Evolutionary conservation across 1,140 invertebrate genomes (phyloP).

Genomic region (Brachionus koreanus): DNA sequence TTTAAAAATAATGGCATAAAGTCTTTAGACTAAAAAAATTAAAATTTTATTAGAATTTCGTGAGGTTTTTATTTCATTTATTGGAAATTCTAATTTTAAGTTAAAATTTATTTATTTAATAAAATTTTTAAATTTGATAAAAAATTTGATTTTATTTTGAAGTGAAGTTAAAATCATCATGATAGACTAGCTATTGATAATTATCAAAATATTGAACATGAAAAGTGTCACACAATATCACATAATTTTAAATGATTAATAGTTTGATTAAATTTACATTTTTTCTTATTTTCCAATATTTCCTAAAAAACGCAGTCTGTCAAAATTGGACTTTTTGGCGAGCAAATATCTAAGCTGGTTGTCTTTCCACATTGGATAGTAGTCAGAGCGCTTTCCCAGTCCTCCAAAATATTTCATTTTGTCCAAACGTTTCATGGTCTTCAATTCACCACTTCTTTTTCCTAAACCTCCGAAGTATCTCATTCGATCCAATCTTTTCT

Average conservation of each 20-base stretch:
- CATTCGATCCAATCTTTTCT: constrained; percentile 15
- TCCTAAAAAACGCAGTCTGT: constrained; percentile 14
- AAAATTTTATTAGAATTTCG: too few species aligned
- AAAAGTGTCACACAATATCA: not conserved
- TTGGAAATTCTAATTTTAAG: not conserved
- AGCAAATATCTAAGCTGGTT: not conserved
- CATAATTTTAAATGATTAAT: not conserved
- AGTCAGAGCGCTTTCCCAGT: constrained; percentile 19
- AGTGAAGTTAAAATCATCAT: not conserved
- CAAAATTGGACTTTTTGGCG: constrained; percentile 27
- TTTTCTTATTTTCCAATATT: constrained; percentile 35
- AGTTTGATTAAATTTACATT: not conserved
- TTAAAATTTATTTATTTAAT: not conserved
- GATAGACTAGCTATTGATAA: not conserved
- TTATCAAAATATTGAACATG: not conserved
- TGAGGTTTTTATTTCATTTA: too few species aligned
- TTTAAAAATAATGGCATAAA: too few species aligned
- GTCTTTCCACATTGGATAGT: not conserved
- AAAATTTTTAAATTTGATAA: not conserved
- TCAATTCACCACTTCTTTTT: constrained; percentile 13
- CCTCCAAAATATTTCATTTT: constrained; percentile 43
- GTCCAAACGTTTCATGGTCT: constrained; percentile 1
- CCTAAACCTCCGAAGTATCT: constrained; percentile 29
- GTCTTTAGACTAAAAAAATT: too few species aligned
- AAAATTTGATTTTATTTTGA: not conserved